Conservation (phyloP, 2,113 vertebrate species). For the Platichthys flesus region DNA sequence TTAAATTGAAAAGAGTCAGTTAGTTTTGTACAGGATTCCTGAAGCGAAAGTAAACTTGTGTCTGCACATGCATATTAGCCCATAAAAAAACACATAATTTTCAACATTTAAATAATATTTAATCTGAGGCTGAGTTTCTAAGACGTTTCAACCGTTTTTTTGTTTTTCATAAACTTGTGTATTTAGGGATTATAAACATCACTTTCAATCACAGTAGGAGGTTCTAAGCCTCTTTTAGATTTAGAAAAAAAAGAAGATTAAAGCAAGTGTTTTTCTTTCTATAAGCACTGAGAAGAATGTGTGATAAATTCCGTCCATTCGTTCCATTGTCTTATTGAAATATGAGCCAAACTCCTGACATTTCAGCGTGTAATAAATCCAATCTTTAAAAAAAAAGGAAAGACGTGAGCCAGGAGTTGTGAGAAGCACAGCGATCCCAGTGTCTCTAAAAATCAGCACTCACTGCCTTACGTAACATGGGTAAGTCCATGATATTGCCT, state of each 20-base stretch:
- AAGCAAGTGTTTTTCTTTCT: slow-evolving; percentile 10
- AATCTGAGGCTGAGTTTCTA: neutral
- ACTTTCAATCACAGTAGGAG: slow-evolving; percentile 23
- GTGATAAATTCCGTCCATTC: neutral
- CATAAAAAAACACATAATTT: too few species aligned
- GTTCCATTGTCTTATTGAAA: slow-evolving; percentile 4
- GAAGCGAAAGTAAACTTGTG: too few species aligned
- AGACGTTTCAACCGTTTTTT: neutral
- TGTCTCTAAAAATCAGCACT: slow-evolving; percentile 36
- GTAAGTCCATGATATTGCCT: slow-evolving; percentile 19
- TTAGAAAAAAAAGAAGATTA: neutral
- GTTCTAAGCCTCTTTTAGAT: slow-evolving; percentile 40
- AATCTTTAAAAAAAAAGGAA: neutral
- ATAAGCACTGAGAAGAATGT: slow-evolving; percentile 11
- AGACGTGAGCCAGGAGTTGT: neutral
- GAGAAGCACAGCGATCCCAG: slow-evolving; percentile 23
- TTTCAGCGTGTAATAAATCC: neutral
- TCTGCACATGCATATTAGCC: too few species aligned
- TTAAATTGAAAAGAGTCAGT: too few species aligned
- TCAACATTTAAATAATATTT: neutral
- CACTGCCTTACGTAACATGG: slow-evolving; percentile 40
- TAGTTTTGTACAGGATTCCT: too few species aligned
- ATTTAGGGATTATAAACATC: slow-evolving; percentile 38
- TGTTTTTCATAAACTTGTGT: slow-evolving; percentile 28
- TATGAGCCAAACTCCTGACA: neutral